Evolutionary conservation across 2,888 invertebrate genomes (phyloP), one percentile per base, ranked within the genome.

Genomic region (Drosophila bunnanda): DNA sequence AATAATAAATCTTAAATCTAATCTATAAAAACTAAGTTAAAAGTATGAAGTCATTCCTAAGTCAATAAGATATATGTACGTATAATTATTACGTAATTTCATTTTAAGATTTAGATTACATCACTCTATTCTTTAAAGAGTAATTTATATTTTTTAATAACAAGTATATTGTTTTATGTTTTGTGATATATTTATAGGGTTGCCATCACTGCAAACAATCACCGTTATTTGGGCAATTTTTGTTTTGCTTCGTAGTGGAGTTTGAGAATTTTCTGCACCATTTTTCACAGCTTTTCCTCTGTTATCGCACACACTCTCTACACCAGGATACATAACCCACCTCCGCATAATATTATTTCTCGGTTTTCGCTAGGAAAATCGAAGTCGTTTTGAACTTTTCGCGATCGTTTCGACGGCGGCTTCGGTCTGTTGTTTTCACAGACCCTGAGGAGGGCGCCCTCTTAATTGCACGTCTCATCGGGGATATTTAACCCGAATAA

Each of bases 311-410:
- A 22, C 55, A 57, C 13, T 43, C 30, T 41, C 4, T 48, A 0
- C 2, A 17, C 15, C 48, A 4, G 8, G n/a, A 55, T 20, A 25
- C 52, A 4, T 10, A 56, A 74, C 83, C 72, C 80, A 90, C 90
- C 90, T 89, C 73, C 73, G 80, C 90, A 90, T 89, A 86, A 79
- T 88, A 82, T 54, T 73, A 67, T 56, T 48, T 72, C 55, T 20
- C 54, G 54, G 75, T 77, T 86, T 75, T 88, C 77, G 58, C 56
- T 71, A 50, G 67, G 70, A 69, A 82, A 83, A 80, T 56, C 75
- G 56, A 78, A 67, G 82, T 68, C 56, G 46, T 61, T 32, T 36
- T 69, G 68, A 78, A 59, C 30, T 41, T 75, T 72, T 68, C 50
- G 52, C 44, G 62, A 52, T 61, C 32, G 50, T 22, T 52, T 22